Base-by-base conservation (phyloP, 1,140 invertebrate genomes). In the Tetragonula clypearis region DNA sequence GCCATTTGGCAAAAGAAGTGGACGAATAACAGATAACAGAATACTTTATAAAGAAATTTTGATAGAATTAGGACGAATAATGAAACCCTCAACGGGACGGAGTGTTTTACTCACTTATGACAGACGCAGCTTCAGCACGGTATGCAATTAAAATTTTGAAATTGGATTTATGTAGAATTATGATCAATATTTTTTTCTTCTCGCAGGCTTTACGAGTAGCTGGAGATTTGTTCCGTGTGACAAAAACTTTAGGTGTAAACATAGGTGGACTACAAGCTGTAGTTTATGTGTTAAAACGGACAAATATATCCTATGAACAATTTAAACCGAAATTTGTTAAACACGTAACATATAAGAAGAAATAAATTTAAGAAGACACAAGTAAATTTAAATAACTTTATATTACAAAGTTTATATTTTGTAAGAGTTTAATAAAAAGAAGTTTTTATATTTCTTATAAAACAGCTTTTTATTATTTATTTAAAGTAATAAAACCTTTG, bases 1-100 rank as follows among this genome's bases (percentile, higher is more conserved):
- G 95, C 96, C 96, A 55, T 96, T 96, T 93, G 96, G 96, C 17
- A 96, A 95, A 92, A 93, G 96, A 83, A 94, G 94, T 79, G 96
- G 96, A 30, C 94, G 92, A 23, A 95, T 94, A 86, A 84, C 83
- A 19, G 93, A 95, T 83, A 96, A 96, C 87, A 90, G 92, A 75
- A 86, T 92, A 19, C 91, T 96, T n/a, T 96, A 96, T 86, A 95
- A 94, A 55, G 84, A 90, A 77, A 92, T 95, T 60, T 86, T 96
- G 66, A 73, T 92, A 53, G 96, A 96, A 90, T 91, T 96, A 86
- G 95, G 94, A 1, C 90, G 96, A 87, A 94, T 96, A 2, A 88
- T 93, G 5, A 93, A 92, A 74, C 82, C 86, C 11, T 90, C 90
- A 21, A 94, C 92, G 62, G 95, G 95, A 23, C 91, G 96, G 83